phyloP scores from a whole-genome alignment of 1,140 invertebrate species.

The Penaeus chinensis region DNA sequence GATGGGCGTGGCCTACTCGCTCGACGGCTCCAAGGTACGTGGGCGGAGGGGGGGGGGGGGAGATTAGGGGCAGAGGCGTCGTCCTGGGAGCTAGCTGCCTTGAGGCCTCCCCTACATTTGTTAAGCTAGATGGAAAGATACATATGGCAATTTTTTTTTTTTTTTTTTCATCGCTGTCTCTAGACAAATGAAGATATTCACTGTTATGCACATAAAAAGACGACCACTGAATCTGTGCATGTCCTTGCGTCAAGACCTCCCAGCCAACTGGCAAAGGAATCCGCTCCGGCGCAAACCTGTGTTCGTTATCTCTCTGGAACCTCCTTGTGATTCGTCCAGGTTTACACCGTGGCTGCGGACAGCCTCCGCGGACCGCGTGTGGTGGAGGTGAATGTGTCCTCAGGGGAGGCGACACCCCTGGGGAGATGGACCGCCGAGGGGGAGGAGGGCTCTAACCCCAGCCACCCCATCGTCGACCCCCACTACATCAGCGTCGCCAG shows the following conservation, averaged over 20 bases:
- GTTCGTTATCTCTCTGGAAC: background rate
- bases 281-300: too few species aligned
- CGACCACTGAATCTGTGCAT: too few species aligned
- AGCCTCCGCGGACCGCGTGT: background rate
- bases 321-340: background rate
- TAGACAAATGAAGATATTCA: too few species aligned
- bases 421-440: too few species aligned
- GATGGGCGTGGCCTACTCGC: constrained; percentile 32
- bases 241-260: too few species aligned
- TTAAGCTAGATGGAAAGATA: too few species aligned
- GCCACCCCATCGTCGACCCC: background rate
- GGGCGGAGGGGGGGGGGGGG: background rate
- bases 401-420: background rate
- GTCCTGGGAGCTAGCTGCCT: too few species aligned
- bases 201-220: too few species aligned
- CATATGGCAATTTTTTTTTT: too few species aligned
- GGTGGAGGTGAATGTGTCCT: constrained; percentile 33
- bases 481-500: constrained; percentile 38
- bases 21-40: constrained; percentile 33
- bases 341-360: constrained; percentile 30
- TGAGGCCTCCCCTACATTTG: too few species aligned
- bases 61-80: background rate
- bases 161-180: too few species aligned
- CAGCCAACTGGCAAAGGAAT: too few species aligned
- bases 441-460: background rate